Conservation (phyloP, 2,113 vertebrate species). For the Lucifuga dentata region DNA sequence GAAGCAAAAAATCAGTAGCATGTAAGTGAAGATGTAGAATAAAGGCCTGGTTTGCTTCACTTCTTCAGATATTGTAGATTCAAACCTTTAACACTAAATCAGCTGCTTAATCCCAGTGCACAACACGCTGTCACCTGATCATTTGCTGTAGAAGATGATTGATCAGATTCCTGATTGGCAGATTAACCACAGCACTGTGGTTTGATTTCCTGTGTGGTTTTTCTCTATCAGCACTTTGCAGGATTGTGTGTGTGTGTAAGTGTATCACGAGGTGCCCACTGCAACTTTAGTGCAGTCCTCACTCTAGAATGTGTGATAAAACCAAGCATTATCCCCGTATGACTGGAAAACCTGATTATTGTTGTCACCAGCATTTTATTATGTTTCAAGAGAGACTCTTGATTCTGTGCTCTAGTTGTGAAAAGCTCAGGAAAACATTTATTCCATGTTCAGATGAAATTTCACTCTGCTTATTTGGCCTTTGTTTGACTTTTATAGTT, state of each 20-base stretch:
- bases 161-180: constrained; percentile 66
- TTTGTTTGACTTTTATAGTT: constrained; percentile 29
- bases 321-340: constrained; percentile 10
- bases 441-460: constrained; percentile 23
- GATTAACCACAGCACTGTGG: constrained; percentile 45
- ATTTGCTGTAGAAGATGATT: constrained; percentile 62
- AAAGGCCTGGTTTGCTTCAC: constrained; percentile 4
- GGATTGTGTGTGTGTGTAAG: constrained; percentile 18
- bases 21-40: constrained; percentile 5
- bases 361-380: constrained; percentile 33
- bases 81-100: constrained; percentile 54
- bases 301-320: constrained; percentile 30
- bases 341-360: constrained; percentile 38
- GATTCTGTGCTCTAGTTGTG: constrained; percentile 18
- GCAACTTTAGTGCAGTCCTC: constrained; percentile 27
- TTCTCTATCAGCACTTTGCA: constrained; percentile 56
- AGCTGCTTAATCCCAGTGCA: constrained; percentile 47
- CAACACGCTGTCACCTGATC: constrained; percentile 49
- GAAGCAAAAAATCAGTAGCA: not conserved
- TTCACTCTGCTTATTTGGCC: constrained; percentile 30
- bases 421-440: constrained; percentile 28
- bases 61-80: constrained; percentile 15
- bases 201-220: constrained; percentile 52
- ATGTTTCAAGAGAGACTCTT: constrained; percentile 22
- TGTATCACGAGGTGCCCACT: constrained; percentile 21